These are phyloP conservation scores for Furcifer pardalis DNA, from an alignment of 2,797 vertebrate species.

Conservation along the genomic window DNA sequence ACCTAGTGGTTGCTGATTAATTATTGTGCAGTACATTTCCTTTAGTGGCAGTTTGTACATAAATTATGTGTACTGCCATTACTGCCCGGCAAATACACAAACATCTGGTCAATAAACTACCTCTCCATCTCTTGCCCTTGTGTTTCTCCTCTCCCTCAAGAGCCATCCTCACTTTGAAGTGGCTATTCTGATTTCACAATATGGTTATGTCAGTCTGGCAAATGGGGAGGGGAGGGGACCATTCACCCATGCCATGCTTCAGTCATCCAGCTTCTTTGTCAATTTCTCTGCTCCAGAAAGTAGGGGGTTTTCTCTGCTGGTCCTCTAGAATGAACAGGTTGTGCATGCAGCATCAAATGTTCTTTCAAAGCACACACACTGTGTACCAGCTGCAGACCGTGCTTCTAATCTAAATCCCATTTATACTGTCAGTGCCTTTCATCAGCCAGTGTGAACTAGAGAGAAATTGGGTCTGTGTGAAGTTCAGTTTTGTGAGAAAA, in stretches of 20 bases:
- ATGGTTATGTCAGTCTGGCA: neutral
- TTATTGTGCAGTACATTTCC: neutral
- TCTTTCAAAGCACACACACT: constrained; percentile 14
- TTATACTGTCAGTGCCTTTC: constrained; percentile 3
- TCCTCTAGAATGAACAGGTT: neutral
- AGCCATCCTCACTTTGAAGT: neutral
- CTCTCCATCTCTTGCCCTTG: neutral
- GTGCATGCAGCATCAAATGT: neutral
- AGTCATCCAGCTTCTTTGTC: neutral
- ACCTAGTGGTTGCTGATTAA: neutral
- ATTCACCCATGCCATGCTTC: neutral
- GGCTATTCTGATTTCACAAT: neutral
- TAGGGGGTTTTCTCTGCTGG: neutral
- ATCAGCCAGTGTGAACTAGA: neutral
- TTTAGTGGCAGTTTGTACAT: neutral
- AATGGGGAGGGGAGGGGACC: neutral
- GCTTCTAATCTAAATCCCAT: constrained; percentile 12
- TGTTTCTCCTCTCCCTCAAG: neutral
- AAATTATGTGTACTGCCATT: neutral
- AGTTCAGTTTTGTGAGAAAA: constrained; percentile 3
- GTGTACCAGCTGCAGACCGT: constrained; percentile 1
- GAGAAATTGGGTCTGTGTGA: neutral
- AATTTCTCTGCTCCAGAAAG: neutral
- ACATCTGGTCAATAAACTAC: neutral
- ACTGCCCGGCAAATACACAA: neutral